Evolutionary conservation across 2,797 vertebrate species (phyloP).

Genomic region (Myotis findleyi): DNA sequence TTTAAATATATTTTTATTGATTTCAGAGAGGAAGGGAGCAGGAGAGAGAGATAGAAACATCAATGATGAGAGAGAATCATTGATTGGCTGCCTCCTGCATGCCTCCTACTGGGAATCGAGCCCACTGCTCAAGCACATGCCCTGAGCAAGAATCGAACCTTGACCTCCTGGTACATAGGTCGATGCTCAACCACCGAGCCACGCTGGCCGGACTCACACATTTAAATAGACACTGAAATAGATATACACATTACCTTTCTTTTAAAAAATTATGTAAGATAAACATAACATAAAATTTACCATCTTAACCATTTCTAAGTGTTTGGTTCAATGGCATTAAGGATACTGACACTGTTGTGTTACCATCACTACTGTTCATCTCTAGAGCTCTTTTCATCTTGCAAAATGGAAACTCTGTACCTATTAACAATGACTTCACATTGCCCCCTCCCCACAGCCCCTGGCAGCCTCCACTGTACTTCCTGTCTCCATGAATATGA

Average conservation of each 20-base stretch:
- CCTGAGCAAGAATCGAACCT: too few relatives aligned
- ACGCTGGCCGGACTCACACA: not conserved
- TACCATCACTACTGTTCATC: not conserved
- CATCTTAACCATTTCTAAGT: not conserved
- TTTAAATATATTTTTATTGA: too few relatives aligned
- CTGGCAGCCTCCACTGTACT: not conserved
- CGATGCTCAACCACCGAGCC: too few relatives aligned
- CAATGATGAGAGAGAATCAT: too few relatives aligned
- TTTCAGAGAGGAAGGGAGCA: too few relatives aligned
- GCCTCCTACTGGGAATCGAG: too few relatives aligned
- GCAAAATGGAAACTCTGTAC: not conserved
- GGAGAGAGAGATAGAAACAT: too few relatives aligned
- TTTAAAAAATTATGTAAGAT: not conserved
- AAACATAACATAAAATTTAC: not conserved
- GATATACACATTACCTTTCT: not conserved
- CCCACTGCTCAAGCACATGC: too few relatives aligned
- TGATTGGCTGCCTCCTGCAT: too few relatives aligned
- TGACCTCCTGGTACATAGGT: too few relatives aligned
- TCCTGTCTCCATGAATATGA: not conserved
- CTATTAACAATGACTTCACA: not conserved
- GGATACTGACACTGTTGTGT: not conserved
- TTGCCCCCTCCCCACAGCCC: too few relatives aligned
- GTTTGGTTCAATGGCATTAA: not conserved
- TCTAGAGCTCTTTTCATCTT: not conserved
- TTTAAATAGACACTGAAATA: constrained; percentile 8